Evolutionary conservation across 2,113 vertebrate genomes (phyloP).

Genomic region (Ivindomyrus marchei): DNA sequence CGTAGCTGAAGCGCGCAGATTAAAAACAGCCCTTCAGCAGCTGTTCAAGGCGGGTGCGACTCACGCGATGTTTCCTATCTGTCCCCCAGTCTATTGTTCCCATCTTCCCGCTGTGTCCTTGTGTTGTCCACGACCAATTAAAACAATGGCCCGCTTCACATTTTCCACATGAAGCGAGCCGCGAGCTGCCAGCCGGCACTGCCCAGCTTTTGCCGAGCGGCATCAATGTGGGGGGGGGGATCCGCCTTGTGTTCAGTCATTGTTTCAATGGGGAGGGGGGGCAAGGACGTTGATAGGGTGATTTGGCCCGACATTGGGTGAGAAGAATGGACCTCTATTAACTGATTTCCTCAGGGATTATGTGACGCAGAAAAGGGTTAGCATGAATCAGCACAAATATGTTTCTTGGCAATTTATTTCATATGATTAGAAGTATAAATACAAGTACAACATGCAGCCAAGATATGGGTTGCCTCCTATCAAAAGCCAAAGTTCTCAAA

Average conservation of each 20-base stretch:
- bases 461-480: neutral
- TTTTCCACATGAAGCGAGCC: neutral
- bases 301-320: neutral
- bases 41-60: neutral
- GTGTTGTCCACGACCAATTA: slow-evolving; percentile 22
- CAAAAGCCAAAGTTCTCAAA: neutral
- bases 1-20: neutral
- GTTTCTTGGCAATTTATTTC: neutral
- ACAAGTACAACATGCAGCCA: neutral
- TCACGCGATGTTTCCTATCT: slow-evolving; percentile 18
- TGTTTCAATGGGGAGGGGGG: neutral
- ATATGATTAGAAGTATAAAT: neutral
- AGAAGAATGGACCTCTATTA: slow-evolving; percentile 13
- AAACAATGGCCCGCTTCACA: slow-evolving; percentile 18
- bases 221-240: neutral
- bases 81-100: slow-evolving; percentile 12
- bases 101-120: slow-evolving; percentile 13
- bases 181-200: neutral
- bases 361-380: neutral
- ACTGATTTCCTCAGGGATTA: neutral
- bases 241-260: neutral
- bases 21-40: neutral
- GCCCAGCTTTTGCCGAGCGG: neutral
- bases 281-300: neutral
- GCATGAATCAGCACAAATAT: neutral